phyloP scores from a whole-genome alignment of 2,113 vertebrate genomes.

The Xiphorhynchus elegans region DNA sequence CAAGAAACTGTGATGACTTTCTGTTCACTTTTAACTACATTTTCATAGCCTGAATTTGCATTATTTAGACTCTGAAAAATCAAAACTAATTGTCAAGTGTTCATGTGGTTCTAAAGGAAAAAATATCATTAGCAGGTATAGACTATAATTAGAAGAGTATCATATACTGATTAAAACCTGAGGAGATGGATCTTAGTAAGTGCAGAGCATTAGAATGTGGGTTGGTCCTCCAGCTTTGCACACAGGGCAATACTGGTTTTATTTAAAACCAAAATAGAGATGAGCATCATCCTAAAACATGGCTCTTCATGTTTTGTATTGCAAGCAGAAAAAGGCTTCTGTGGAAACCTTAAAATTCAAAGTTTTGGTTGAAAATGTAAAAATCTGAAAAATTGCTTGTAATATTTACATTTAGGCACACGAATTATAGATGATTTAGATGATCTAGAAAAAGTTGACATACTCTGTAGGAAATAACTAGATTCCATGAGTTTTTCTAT shows the following conservation, averaged over 20 bases:
- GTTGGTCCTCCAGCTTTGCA: background rate
- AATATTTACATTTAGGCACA: background rate
- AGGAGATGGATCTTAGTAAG: background rate
- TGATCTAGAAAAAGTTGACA: background rate
- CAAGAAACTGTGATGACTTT: background rate
- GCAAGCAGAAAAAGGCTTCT: background rate
- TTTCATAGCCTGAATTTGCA: background rate
- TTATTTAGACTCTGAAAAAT: background rate
- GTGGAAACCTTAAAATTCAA: background rate
- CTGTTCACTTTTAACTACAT: background rate
- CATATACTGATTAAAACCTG: background rate
- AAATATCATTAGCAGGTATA: background rate
- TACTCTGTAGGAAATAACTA: background rate
- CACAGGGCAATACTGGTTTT: background rate
- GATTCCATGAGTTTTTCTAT: background rate
- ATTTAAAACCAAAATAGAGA: background rate
- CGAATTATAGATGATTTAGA: background rate
- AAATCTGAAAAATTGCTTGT: background rate
- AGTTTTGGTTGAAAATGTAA: background rate
- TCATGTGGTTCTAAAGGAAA: background rate
- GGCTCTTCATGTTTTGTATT: background rate
- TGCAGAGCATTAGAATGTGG: background rate
- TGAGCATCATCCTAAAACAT: background rate
- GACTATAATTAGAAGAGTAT: background rate
- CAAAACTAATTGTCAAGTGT: background rate